Conservation (phyloP, 2,888 invertebrate species). For the Entomobrya multifasciata region DNA sequence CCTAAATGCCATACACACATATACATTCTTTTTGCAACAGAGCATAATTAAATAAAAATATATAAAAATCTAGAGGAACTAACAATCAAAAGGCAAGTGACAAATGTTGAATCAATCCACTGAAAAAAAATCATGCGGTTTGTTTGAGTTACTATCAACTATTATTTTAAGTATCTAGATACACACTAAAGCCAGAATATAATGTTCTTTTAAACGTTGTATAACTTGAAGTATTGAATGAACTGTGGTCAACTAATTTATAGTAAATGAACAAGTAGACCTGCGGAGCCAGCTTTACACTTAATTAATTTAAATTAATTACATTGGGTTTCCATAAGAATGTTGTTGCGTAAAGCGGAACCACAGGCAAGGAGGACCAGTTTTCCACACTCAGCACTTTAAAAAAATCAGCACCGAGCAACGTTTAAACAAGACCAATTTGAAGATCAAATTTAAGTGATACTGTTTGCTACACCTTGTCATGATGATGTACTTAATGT, state of each 20-base stretch:
- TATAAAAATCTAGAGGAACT: too few relatives aligned
- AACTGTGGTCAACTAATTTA: conserved; percentile 4
- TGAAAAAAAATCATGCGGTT: too few relatives aligned
- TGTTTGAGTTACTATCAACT: conserved; percentile 2
- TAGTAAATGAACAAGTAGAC: conserved; percentile 51
- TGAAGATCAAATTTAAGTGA: background rate
- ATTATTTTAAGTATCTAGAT: too few relatives aligned
- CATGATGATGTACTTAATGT: conserved; percentile 47
- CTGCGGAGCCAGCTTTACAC: conserved; percentile 59
- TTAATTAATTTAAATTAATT: conserved; percentile 75
- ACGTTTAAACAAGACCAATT: conserved; percentile 34
- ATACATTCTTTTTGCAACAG: too few relatives aligned
- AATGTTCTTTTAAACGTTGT: background rate
- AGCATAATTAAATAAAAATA: too few relatives aligned
- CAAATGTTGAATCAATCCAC: too few relatives aligned
- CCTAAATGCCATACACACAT: too few relatives aligned
- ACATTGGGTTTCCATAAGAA: conserved; percentile 63
- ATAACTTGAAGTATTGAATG: background rate
- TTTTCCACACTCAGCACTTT: conserved; percentile 51
- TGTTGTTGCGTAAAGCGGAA: conserved; percentile 70
- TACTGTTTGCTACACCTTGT: background rate
- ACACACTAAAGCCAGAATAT: too few relatives aligned
- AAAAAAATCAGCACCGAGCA: background rate
- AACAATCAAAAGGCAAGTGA: too few relatives aligned
- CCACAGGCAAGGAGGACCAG: conserved; percentile 68